Conservation (phyloP, 2,888 invertebrate species). For the Metopia argyrocephala region DNA sequence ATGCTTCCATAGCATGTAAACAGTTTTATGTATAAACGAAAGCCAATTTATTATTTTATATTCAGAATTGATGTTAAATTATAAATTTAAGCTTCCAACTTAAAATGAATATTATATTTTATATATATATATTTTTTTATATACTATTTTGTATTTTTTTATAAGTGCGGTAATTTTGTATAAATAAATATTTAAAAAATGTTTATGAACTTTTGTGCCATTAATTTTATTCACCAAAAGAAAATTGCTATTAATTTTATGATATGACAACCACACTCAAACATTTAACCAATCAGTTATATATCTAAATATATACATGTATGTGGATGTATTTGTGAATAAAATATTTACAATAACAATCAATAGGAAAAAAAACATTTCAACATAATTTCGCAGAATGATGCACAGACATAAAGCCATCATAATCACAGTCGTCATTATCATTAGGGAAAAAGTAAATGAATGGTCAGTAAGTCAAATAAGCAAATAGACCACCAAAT, state of each 20-base stretch:
- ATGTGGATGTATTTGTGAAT: neutral
- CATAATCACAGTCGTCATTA: neutral
- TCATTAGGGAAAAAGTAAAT: constrained; percentile 37
- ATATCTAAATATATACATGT: neutral
- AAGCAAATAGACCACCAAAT: neutral
- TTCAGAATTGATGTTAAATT: too few relatives aligned
- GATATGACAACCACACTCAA: neutral
- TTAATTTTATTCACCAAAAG: neutral
- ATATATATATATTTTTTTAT: too few relatives aligned
- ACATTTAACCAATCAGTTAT: neutral
- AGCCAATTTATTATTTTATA: too few relatives aligned
- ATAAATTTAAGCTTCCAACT: too few relatives aligned
- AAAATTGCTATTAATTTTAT: constrained; percentile 12
- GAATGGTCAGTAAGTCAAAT: neutral
- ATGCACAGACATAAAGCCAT: constrained; percentile 17
- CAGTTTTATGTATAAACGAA: too few relatives aligned
- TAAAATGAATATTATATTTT: too few relatives aligned
- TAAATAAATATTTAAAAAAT: too few relatives aligned
- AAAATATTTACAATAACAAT: constrained; percentile 32
- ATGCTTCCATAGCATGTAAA: too few relatives aligned
- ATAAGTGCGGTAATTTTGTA: too few relatives aligned
- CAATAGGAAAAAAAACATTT: constrained; percentile 31
- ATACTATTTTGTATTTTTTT: too few relatives aligned
- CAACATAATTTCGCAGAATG: constrained; percentile 30
- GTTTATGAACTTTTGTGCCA: neutral